Conservation (phyloP, 2,797 vertebrate species). For the Chiropotes sagulatus region DNA sequence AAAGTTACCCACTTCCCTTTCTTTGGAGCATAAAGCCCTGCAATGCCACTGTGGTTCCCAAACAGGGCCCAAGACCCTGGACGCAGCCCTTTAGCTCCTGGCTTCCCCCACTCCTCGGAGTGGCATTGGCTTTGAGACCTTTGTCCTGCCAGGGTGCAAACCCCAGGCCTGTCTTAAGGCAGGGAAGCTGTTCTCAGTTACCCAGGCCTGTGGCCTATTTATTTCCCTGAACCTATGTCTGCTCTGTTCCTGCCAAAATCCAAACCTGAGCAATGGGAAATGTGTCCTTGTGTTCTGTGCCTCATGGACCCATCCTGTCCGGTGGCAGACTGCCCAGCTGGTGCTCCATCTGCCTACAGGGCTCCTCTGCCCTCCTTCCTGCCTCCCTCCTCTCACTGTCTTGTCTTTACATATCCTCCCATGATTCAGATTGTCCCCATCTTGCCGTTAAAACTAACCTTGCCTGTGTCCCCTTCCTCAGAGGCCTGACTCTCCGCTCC, state of each 20-base stretch:
- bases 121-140: not conserved
- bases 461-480: not conserved
- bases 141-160: not conserved
- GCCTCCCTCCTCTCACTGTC: not conserved
- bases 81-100: not conserved
- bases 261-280: not conserved
- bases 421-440: not conserved
- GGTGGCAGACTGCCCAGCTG: not conserved
- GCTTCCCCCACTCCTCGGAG: not conserved
- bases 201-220: not conserved
- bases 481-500: not conserved
- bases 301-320: not conserved
- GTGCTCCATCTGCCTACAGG: too few species aligned
- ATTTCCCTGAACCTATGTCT: not conserved
- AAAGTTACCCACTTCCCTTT: conserved; percentile 56
- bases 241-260: not conserved
- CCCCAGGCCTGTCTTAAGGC: not conserved
- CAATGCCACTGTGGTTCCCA: not conserved
- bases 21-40: not conserved
- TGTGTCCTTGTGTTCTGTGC: too few species aligned
- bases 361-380: too few species aligned
- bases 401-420: not conserved
- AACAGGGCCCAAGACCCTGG: not conserved
- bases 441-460: not conserved
- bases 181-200: not conserved